Evolutionary conservation across 1,140 invertebrate genomes (phyloP).

Genomic region (Cyclargus thomasi): DNA sequence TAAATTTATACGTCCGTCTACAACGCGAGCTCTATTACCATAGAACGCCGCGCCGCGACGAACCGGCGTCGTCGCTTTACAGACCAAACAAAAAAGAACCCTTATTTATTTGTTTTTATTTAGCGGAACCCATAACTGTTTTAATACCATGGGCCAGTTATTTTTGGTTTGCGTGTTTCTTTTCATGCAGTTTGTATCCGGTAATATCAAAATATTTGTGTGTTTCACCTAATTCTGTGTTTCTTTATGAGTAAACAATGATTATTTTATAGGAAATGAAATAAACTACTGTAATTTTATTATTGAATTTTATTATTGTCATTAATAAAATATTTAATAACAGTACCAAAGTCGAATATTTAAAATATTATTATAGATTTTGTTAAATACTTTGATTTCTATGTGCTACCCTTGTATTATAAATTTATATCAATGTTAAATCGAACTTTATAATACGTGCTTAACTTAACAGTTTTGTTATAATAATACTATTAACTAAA

Average conservation of each 20-base stretch:
- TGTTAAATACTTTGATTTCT: no score
- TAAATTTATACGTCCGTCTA: constrained; percentile 29
- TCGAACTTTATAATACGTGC: no score
- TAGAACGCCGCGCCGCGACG: constrained; percentile 20
- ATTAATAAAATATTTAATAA: no score
- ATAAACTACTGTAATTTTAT: neutral
- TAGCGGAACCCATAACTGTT: neutral
- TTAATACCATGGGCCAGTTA: constrained; percentile 11
- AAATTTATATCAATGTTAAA: no score
- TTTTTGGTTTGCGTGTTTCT: constrained; percentile 15
- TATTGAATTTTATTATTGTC: no score
- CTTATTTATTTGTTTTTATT: constrained; percentile 12
- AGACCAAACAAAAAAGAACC: constrained; percentile 16
- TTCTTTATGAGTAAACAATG: neutral
- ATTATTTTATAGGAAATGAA: neutral
- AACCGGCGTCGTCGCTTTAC: constrained; percentile 23
- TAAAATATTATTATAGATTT: no score
- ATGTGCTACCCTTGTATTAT: no score
- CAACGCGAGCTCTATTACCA: constrained; percentile 24
- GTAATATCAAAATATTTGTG: neutral
- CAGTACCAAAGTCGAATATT: no score
- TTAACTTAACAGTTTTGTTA: no score
- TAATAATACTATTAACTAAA: neutral
- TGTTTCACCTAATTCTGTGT: neutral
- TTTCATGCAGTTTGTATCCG: constrained; percentile 8